A percentile compares a stretch with the other conserved stretches of the same genome.
phyloP scores from a whole-genome alignment of 2,888 invertebrate genomes.

The Pecten maximus region DNA sequence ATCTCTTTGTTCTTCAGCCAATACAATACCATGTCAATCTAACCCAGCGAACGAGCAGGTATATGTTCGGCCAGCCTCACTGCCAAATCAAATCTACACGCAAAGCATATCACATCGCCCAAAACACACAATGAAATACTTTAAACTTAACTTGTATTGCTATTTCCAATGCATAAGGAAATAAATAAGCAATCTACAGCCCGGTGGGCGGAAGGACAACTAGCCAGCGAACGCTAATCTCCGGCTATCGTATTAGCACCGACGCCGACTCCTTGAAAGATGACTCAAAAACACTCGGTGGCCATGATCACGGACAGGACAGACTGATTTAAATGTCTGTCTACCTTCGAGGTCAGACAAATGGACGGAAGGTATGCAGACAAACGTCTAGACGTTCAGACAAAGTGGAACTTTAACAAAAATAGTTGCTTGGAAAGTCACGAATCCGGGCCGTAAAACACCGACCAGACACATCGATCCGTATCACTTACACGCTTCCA shows the following conservation, averaged over 20 bases:
- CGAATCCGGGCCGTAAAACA: background rate
- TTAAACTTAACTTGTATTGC: background rate
- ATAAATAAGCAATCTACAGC: background rate
- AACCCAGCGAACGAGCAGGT: background rate
- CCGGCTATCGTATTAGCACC: background rate
- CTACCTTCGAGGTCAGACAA: background rate
- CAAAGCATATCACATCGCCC: background rate
- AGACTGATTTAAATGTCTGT: background rate
- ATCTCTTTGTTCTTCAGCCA: background rate
- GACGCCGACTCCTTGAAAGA: slow-evolving; percentile 6
- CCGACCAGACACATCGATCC: slow-evolving; percentile 9
- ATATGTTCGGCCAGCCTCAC: background rate
- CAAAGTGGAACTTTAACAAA: background rate
- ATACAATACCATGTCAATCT: background rate
- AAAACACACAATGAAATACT: background rate
- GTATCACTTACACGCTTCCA: background rate
- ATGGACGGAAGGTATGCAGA: background rate
- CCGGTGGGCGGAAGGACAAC: no score
- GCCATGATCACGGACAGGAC: background rate
- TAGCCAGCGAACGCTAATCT: background rate
- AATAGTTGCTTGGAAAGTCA: background rate
- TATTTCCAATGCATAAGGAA: background rate
- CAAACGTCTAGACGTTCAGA: background rate
- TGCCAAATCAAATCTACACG: slow-evolving; percentile 12
- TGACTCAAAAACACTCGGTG: background rate